Base-by-base conservation (phyloP, 2,797 vertebrate genomes). In the Fringilla coelebs region DNA sequence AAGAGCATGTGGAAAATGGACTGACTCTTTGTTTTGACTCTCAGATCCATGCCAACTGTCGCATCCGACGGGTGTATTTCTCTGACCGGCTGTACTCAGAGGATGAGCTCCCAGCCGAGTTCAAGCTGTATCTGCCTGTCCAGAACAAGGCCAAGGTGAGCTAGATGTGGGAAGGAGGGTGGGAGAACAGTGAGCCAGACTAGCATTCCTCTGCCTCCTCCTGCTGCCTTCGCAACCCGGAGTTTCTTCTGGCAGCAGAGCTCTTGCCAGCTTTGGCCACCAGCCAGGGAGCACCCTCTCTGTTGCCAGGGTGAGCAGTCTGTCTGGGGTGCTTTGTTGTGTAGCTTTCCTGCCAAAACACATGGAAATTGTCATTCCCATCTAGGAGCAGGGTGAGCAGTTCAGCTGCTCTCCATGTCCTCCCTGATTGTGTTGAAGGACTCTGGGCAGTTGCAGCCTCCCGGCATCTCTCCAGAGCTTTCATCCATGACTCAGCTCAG, bases 11-110 rank as follows among this genome's bases (percentile, higher is more conserved):
- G 61, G 70, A 38, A 38, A 60, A 45, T 6, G 26, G 40, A 16
- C 55, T 86, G 61, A 74, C 52, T 93, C 24, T 70, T 61, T 89
- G 60, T 90, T 92, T 95, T 66, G 63, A 41, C 58, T 96, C 92
- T 34, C 97, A 99, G 99, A 99, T 99, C 95, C 99, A 99, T 0
- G 99, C 99, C 2, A 99, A 99, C 97, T 99, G 99, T 96, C 98
- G 99, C 26, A 99, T 99, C 94, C 98, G 99, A 68, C 98, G 99
- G 82, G 99, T 99, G 58, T 99, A 99, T 96, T 99, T 99, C 98
- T 99, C 99, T 20, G 99, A 99, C 97, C 98, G 99, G 68, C 98
- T 99, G 48, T 99, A 99, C 95, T 99, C 99, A 0, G 99, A 99
- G 95, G 99, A 99, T 7, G 99, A 99, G 95, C 98, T 99, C 38